These are phyloP conservation scores for Teleogryllus occipitalis DNA, from an alignment of 1,140 invertebrate genomes.

Conservation along the genomic window DNA sequence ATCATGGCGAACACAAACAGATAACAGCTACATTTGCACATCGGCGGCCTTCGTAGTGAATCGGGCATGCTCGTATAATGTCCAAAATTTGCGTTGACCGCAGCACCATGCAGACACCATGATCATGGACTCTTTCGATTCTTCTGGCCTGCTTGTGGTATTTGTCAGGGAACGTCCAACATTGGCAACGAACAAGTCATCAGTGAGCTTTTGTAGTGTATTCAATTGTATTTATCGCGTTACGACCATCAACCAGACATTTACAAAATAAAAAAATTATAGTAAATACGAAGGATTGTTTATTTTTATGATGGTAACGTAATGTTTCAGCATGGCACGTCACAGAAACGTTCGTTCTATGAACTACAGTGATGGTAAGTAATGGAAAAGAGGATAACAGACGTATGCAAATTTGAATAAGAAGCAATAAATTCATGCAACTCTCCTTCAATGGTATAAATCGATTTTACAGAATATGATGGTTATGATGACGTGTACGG, in stretches of 20 bases:
- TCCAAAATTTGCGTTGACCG: background rate
- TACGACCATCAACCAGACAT: too few relatives aligned
- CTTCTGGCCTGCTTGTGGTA: too few relatives aligned
- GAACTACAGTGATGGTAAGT: slow-evolving; percentile 59
- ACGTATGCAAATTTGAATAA: background rate
- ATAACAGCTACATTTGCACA: background rate
- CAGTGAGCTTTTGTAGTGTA: too few relatives aligned
- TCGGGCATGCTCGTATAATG: background rate
- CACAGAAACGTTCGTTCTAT: slow-evolving; percentile 67
- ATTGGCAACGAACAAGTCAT: too few relatives aligned
- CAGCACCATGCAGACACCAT: too few relatives aligned
- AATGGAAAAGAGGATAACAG: slow-evolving; percentile 10
- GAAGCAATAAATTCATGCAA: background rate
- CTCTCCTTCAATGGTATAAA: slow-evolving; percentile 12
- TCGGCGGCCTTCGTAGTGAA: background rate
- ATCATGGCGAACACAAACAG: slow-evolving; percentile 27
- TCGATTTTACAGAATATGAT: slow-evolving; percentile 64
- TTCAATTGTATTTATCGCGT: too few relatives aligned
- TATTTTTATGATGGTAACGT: slow-evolving; percentile 12
- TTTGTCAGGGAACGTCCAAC: too few relatives aligned
- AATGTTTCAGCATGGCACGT: slow-evolving; percentile 53
- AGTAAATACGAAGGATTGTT: background rate
- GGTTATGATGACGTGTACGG: slow-evolving; percentile 86
- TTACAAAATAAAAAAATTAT: too few relatives aligned
- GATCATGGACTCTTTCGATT: too few relatives aligned